Conservation (phyloP, 2,888 invertebrate genomes). For the Leptopterna dolabrata region DNA sequence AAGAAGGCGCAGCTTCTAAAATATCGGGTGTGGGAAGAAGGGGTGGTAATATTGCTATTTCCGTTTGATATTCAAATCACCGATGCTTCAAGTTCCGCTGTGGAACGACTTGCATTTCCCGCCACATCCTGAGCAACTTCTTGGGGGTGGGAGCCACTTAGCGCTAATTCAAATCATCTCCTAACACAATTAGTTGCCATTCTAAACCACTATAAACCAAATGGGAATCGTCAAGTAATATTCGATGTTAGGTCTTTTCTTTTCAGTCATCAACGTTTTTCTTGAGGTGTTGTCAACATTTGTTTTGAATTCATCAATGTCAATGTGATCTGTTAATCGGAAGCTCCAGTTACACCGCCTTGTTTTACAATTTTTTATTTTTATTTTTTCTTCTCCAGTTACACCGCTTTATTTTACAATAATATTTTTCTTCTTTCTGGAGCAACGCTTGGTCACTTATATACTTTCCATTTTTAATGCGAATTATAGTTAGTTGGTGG, state of each 20-base stretch:
- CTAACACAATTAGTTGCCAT: conserved; percentile 23
- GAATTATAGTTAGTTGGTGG: too few relatives aligned
- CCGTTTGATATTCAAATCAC: conserved; percentile 37
- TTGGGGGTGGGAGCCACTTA: conserved; percentile 18
- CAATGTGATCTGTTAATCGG: too few relatives aligned
- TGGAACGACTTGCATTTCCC: conserved; percentile 51
- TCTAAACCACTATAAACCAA: neutral
- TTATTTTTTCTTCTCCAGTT: too few relatives aligned
- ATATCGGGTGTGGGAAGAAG: neutral
- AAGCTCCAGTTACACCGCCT: too few relatives aligned
- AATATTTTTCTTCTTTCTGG: too few relatives aligned
- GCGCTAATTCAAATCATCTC: conserved; percentile 33
- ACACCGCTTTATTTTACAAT: too few relatives aligned
- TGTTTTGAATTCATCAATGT: too few relatives aligned
- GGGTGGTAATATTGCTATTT: conserved; percentile 4
- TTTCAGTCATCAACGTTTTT: neutral
- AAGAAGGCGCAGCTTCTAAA: neutral
- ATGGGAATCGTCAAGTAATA: neutral
- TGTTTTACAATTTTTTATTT: too few relatives aligned
- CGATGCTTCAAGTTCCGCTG: conserved; percentile 30
- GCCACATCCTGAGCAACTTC: conserved; percentile 17
- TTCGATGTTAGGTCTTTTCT: neutral
- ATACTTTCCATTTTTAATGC: too few relatives aligned
- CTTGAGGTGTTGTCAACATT: too few relatives aligned
- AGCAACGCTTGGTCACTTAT: too few relatives aligned